Percentiles rank a stretch among this genome's conserved stretches.
phyloP scores from a whole-genome alignment of 2,797 vertebrate genomes.

The Myiothlypis coronata region DNA sequence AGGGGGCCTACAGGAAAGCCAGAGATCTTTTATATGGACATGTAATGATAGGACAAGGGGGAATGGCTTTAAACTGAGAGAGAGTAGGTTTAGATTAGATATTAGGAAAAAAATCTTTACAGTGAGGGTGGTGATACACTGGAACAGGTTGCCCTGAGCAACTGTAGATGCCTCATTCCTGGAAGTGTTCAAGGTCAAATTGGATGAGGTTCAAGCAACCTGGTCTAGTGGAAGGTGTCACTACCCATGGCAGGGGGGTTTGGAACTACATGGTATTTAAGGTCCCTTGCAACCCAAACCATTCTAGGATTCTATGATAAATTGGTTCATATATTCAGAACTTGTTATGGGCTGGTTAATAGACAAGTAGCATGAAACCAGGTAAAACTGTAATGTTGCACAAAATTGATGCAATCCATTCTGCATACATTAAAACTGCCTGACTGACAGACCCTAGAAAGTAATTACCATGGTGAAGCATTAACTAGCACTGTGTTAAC shows the following conservation, averaged over 20 bases:
- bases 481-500: slow-evolving; percentile 8
- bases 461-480: background rate
- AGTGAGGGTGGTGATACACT: background rate
- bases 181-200: background rate
- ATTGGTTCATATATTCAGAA: background rate
- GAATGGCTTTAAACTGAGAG: background rate
- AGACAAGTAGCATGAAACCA: background rate
- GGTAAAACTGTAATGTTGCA: background rate
- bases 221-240: background rate
- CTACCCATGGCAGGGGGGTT: background rate
- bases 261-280: background rate
- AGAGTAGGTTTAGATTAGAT: background rate
- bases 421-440: background rate
- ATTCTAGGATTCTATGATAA: background rate
- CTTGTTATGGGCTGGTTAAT: background rate
- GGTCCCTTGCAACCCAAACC: background rate
- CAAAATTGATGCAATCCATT: background rate
- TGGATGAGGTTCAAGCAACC: background rate
- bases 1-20: background rate
- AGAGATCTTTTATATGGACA: background rate
- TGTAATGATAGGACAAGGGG: background rate
- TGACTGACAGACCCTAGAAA: background rate
- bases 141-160: background rate
- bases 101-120: background rate
- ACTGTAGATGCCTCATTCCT: background rate